Evolutionary conservation across 2,113 vertebrate species (phyloP).

Genomic region (Xenus cinereus): DNA sequence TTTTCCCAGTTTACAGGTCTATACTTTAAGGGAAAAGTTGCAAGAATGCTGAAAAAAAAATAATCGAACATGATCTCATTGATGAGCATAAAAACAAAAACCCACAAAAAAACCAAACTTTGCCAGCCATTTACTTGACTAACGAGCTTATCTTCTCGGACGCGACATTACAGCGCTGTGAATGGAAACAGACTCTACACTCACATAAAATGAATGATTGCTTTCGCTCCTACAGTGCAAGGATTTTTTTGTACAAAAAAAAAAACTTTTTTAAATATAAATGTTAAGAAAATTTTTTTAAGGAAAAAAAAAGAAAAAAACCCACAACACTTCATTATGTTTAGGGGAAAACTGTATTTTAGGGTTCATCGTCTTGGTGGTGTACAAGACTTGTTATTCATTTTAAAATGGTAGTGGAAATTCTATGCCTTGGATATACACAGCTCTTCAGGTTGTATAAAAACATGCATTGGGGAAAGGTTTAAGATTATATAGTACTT

Average conservation of each 20-base stretch:
- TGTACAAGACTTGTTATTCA: constrained; percentile 92
- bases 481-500: constrained; percentile 99
- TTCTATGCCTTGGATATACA: constrained; percentile 96
- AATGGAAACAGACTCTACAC: constrained; percentile 87
- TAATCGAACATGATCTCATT: constrained; percentile 76
- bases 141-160: constrained; percentile 83
- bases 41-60: constrained; percentile 83
- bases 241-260: constrained; percentile 77
- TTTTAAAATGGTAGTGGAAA: constrained; percentile 89
- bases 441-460: constrained; percentile 99
- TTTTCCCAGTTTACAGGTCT: constrained; percentile 99
- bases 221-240: constrained; percentile 88
- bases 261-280: constrained; percentile 87
- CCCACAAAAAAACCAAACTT: constrained; percentile 64
- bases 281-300: constrained; percentile 85
- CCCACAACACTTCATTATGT: constrained; percentile 86
- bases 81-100: constrained; percentile 78
- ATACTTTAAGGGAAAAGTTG: constrained; percentile 90
- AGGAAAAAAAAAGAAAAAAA: constrained; percentile 69
- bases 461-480: constrained; percentile 97
- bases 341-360: constrained; percentile 94
- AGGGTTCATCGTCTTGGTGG: constrained; percentile 94
- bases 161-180: constrained; percentile 84
- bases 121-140: constrained; percentile 86
- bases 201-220: constrained; percentile 84